Percentiles rank a stretch among this genome's conserved stretches.
Evolutionary conservation across 2,113 vertebrate genomes (phyloP).

Genomic region (Lycaon pictus): DNA sequence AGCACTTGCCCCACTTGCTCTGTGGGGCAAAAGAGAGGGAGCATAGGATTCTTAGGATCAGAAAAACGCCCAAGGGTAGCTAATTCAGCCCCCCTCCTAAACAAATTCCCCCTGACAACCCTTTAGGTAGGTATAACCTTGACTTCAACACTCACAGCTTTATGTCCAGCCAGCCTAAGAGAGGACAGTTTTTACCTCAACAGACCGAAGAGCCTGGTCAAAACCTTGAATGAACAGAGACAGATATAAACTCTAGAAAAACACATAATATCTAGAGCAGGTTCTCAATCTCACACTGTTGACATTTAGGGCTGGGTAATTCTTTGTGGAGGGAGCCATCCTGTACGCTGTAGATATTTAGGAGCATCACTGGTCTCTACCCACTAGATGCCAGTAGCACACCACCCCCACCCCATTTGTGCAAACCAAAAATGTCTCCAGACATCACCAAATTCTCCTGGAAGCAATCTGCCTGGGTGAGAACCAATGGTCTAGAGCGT

Average conservation of each 20-base stretch:
- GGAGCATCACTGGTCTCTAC: not conserved
- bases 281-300: not conserved
- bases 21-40: not conserved
- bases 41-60: not conserved
- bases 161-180: not conserved
- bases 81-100: not conserved
- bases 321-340: not conserved
- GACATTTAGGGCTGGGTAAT: not conserved
- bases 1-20: not conserved
- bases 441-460: not conserved
- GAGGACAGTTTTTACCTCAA: constrained; percentile 1
- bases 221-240: constrained; percentile 44
- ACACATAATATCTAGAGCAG: not conserved
- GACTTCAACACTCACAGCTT: not conserved
- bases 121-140: not conserved
- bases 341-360: not conserved
- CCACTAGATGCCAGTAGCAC: not conserved
- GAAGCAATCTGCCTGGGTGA: not conserved
- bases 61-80: not conserved
- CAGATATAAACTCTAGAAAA: constrained; percentile 22
- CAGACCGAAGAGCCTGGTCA: not conserved
- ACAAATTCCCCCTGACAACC: not conserved
- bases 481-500: not conserved
- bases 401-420: not conserved
- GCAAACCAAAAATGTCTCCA: not conserved